Base-by-base conservation (phyloP, 2,888 invertebrate species). In the Drosophila nr. perissopoda region DNA sequence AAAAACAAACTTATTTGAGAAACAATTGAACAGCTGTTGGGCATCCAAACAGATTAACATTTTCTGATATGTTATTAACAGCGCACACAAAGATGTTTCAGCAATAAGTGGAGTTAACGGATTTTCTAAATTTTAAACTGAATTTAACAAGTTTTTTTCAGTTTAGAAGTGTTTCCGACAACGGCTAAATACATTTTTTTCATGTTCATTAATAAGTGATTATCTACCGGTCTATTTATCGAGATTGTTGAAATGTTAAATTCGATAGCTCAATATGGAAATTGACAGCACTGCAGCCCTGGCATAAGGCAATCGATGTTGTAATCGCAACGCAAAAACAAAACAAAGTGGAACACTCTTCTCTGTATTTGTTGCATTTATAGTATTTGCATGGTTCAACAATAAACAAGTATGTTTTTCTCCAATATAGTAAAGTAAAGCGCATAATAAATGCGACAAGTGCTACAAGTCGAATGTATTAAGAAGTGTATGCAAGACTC, bases 321-420 rank as follows among this genome's bases (percentile, higher is more conserved):
- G 29, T 70, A 71, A 57, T 65, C 59, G 56, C 38, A 67, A 42
- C 48, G 25, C n/a, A 29, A 62, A 67, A 48, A 25, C 76, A 76
- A 71, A 71, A 67, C 67, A 76, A 80, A 64, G 48, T 53, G 34
- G 51, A 13, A 31, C 46, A 21, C 51, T 38, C 48, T 59, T 74
- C 18, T 21, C 29, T 18, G 40, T 38, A 2, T 42, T 16, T 10
- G 5, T 46, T 46, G 38, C 57, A 36, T 8, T 38, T 64, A 27
- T 10, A 52, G 42, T 16, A 42, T 36, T 69, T 58, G 66, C 61
- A 73, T 53, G 60, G 48, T 48, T 38, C 58, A 61, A 46, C 11
- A 66, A 52, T 54, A 68, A 51, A 68, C 49, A 80, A 72, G 81
- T 78, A 56, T 40, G 81, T 75, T 49, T 38, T 27, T 42, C 46